These are phyloP conservation scores for Xiphias gladius DNA, from an alignment of 2,113 vertebrate species.

Conservation along the genomic window DNA sequence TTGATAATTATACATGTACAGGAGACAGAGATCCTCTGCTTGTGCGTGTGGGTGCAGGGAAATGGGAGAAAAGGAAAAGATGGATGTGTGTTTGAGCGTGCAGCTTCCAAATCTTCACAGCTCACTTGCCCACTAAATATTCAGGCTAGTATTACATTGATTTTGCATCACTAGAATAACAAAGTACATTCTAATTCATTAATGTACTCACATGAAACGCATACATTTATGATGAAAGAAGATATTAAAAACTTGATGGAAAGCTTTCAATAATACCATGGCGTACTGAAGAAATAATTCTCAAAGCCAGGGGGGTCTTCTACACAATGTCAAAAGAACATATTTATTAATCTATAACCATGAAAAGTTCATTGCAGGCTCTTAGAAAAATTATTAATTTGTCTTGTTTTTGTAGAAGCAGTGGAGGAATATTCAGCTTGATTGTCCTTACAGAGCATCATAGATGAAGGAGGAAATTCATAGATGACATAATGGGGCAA, in stretches of 20 bases:
- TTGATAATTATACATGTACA: conserved; percentile 21
- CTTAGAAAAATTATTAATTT: conserved; percentile 32
- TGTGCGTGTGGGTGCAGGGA: not conserved
- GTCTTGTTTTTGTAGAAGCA: conserved; percentile 41
- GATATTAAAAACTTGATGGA: conserved; percentile 68
- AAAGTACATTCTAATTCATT: conserved; percentile 52
- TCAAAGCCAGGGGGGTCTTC: conserved; percentile 43
- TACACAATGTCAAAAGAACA: conserved; percentile 58
- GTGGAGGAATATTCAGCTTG: conserved; percentile 20
- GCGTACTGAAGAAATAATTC: conserved; percentile 61
- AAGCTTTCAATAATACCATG: conserved; percentile 64
- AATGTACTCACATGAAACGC: conserved; percentile 51
- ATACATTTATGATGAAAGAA: conserved; percentile 62
- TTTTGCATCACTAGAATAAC: conserved; percentile 70
- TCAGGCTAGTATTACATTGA: conserved; percentile 63
- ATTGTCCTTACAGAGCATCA: conserved; percentile 20
- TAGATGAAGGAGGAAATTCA: not conserved
- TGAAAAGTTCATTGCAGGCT: conserved; percentile 44
- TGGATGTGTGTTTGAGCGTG: conserved; percentile 6
- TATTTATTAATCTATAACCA: conserved; percentile 64
- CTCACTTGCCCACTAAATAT: conserved; percentile 52
- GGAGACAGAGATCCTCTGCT: conserved; percentile 7
- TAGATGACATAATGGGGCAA: conserved; percentile 2
- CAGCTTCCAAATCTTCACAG: conserved; percentile 34
- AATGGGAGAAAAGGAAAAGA: conserved; percentile 3